A percentile compares a stretch with the other conserved stretches of the same genome.
Conservation (phyloP, 2,888 invertebrate species). For the Eudasyphora cyanicolor region DNA sequence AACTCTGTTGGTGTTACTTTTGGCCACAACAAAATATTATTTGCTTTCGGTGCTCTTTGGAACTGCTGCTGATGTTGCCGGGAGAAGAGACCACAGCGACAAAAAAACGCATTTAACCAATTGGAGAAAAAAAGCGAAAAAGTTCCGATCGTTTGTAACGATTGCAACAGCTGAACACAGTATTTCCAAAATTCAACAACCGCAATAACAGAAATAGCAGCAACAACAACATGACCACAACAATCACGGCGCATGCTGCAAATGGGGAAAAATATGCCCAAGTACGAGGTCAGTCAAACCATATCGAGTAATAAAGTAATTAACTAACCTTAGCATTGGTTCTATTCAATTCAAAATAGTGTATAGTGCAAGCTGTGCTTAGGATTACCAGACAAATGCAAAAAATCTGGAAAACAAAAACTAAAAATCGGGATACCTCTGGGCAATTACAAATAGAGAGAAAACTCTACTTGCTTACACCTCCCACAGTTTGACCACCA, state of each 20-base stretch:
- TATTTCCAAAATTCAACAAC: slow-evolving; percentile 57
- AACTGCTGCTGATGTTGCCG: too few relatives aligned
- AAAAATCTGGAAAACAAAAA: too few relatives aligned
- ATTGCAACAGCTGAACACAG: slow-evolving; percentile 64
- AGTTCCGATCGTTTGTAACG: slow-evolving; percentile 56
- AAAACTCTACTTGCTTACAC: too few relatives aligned
- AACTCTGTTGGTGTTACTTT: slow-evolving; percentile 63
- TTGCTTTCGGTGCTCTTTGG: slow-evolving; percentile 54
- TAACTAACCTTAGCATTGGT: too few relatives aligned
- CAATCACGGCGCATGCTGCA: slow-evolving; percentile 64
- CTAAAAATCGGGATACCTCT: too few relatives aligned
- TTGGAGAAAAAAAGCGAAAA: slow-evolving; percentile 36
- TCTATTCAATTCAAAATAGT: too few relatives aligned
- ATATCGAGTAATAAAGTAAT: too few relatives aligned
- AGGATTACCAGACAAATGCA: too few relatives aligned
- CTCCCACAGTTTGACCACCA: too few relatives aligned
- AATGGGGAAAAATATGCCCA: not conserved
- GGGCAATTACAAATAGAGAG: too few relatives aligned
- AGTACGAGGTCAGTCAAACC: slow-evolving; percentile 7
- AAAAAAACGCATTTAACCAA: slow-evolving; percentile 55
- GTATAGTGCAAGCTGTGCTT: too few relatives aligned
- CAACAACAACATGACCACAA: slow-evolving; percentile 39
- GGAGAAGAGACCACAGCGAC: slow-evolving; percentile 20
- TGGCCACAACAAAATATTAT: slow-evolving; percentile 60
- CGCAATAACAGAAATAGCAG: slow-evolving; percentile 31